phyloP scores from a whole-genome alignment of 1,140 invertebrate species.

The Leptinotarsa lineolata region DNA sequence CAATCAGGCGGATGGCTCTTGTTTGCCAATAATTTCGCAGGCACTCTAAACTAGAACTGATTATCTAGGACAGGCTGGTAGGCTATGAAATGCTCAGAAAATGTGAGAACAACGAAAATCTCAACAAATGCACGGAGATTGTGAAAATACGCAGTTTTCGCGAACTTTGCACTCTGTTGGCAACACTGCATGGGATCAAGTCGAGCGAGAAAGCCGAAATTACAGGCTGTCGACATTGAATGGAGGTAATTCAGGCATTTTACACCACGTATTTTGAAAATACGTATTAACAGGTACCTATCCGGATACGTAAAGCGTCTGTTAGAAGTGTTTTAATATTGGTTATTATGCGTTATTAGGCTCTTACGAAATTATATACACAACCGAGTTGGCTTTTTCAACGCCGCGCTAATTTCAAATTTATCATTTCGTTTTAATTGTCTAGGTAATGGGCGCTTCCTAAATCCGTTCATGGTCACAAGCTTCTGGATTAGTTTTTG shows the following conservation, averaged over 20 bases:
- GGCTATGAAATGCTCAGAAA: too few species aligned
- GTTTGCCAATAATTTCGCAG: too few species aligned
- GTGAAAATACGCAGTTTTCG: too few species aligned
- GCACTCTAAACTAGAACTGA: too few species aligned
- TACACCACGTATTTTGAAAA: slow-evolving; percentile 47
- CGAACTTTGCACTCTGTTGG: too few species aligned
- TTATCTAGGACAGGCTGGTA: too few species aligned
- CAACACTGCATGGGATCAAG: slow-evolving; percentile 32
- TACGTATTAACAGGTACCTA: slow-evolving; percentile 36
- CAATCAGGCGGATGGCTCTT: too few species aligned
- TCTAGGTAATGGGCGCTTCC: background rate
- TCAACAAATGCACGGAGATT: too few species aligned
- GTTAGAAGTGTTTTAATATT: slow-evolving; percentile 14
- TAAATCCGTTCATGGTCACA: background rate
- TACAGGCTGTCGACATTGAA: slow-evolving; percentile 49
- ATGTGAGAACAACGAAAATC: too few species aligned
- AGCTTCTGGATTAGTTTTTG: background rate
- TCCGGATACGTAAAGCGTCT: slow-evolving; percentile 9
- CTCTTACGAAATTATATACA: slow-evolving; percentile 12
- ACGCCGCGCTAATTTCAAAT: background rate
- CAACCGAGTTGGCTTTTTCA: background rate
- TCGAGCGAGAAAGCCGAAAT: slow-evolving; percentile 48
- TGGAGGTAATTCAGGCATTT: slow-evolving; percentile 50
- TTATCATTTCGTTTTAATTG: slow-evolving; percentile 8
- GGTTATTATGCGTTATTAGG: slow-evolving; percentile 18